Percentiles rank a stretch among this genome's conserved stretches.
phyloP scores from a whole-genome alignment of 1,140 invertebrate species.

The Drosophila simulans region DNA sequence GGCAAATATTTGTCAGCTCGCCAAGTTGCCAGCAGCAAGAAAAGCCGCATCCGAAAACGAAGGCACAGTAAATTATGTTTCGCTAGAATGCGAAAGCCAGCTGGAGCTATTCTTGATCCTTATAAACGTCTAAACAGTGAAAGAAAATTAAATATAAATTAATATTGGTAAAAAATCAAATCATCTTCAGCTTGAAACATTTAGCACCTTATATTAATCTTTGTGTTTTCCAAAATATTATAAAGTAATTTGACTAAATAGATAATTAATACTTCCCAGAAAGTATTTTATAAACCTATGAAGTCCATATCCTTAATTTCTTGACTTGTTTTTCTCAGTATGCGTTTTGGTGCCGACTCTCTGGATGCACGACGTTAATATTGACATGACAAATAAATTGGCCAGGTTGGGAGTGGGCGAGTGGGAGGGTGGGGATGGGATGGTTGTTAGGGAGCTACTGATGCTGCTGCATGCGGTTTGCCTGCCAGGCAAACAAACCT shows the following conservation, averaged over 20 bases:
- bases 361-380: constrained; percentile 66
- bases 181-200: neutral
- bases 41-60: constrained; percentile 62
- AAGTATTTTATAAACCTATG: too few species aligned
- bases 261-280: too few species aligned
- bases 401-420: constrained; percentile 36
- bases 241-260: too few species aligned
- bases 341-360: constrained; percentile 3
- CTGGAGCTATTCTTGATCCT: constrained; percentile 12
- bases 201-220: too few species aligned
- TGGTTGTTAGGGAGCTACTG: constrained; percentile 30
- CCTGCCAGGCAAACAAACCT: constrained; percentile 76
- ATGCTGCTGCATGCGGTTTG: constrained; percentile 49
- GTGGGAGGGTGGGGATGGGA: constrained; percentile 1
- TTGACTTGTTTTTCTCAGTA: constrained; percentile 1
- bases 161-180: neutral
- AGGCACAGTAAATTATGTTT: constrained; percentile 62
- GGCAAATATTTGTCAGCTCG: constrained; percentile 76
- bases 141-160: neutral
- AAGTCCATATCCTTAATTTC: too few species aligned
- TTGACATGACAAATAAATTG: constrained; percentile 83
- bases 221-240: too few species aligned
- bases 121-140: neutral
- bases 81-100: constrained; percentile 30
- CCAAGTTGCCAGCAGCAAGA: constrained; percentile 66